phyloP scores from a whole-genome alignment of 2,888 invertebrate species.

The Ditula angustiorana region DNA sequence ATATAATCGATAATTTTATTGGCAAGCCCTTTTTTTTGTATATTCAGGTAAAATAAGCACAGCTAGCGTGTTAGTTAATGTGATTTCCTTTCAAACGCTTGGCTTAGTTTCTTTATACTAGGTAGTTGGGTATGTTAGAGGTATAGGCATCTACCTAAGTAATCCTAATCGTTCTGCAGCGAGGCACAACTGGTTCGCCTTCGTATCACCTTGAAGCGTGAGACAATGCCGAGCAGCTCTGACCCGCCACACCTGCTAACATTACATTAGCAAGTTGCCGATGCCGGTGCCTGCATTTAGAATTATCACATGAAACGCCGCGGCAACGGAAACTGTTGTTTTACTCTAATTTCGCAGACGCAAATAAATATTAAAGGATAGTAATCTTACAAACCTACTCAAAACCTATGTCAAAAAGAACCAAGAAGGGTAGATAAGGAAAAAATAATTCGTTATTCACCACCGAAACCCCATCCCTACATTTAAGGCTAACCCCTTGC shows the following conservation, averaged over 20 bases:
- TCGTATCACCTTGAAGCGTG: conserved; percentile 33
- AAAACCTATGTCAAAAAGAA: no score
- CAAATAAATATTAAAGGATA: no score
- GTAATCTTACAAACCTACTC: no score
- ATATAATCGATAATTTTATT: neutral
- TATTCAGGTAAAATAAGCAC: neutral
- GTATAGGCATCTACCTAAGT: neutral
- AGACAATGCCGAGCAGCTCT: conserved; percentile 32
- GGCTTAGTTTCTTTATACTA: neutral
- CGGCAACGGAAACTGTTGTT: neutral
- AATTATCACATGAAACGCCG: neutral
- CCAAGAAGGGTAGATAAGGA: neutral
- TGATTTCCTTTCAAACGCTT: neutral
- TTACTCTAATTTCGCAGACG: neutral
- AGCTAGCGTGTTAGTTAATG: neutral
- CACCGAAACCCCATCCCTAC: neutral
- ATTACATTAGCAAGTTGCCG: conserved; percentile 6
- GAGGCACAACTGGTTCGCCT: conserved; percentile 37
- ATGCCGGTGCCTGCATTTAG: neutral
- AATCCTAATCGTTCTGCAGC: conserved; percentile 20
- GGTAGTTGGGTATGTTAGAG: neutral
- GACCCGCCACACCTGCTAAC: conserved; percentile 36
- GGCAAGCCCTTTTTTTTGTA: conserved; percentile 1
- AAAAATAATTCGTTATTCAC: neutral
- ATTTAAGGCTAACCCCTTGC: neutral